A percentile compares a stretch with the other conserved stretches of the same genome.
These are phyloP conservation scores for Notoglanidium macrostoma DNA, from an alignment of 2,797 vertebrate genomes.

Conservation along the genomic window DNA sequence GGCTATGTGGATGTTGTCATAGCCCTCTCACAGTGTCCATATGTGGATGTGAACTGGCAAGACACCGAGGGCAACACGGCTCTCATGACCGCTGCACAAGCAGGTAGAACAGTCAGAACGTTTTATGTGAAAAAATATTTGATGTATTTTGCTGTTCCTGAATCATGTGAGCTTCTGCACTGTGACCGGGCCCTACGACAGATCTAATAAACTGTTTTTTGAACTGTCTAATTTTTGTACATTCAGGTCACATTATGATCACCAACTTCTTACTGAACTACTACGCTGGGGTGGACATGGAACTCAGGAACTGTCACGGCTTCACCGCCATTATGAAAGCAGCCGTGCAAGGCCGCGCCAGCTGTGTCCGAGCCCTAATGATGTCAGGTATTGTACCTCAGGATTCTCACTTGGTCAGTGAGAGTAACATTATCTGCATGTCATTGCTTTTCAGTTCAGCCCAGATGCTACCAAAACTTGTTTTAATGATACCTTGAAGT, in stretches of 20 bases:
- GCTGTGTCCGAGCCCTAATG: conserved; percentile 87
- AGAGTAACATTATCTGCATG: background rate
- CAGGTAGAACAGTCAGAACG: conserved; percentile 77
- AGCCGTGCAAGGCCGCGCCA: conserved; percentile 88
- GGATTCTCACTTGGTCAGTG: background rate
- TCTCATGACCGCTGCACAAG: conserved; percentile 92
- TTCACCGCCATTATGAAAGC: conserved; percentile 97
- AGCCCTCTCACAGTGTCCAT: conserved; percentile 88
- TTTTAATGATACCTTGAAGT: background rate
- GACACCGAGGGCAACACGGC: conserved; percentile 97
- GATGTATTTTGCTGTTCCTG: background rate
- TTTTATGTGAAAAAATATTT: background rate
- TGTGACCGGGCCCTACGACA: background rate
- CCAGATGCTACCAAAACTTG: background rate
- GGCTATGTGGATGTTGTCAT: conserved; percentile 92
- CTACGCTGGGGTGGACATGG: conserved; percentile 89
- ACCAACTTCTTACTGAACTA: conserved; percentile 91
- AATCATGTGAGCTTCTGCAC: background rate
- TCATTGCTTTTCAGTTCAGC: background rate
- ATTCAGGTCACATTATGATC: conserved; percentile 84
- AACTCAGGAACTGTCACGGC: conserved; percentile 90
- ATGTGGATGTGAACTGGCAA: conserved; percentile 95
- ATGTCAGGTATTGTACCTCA: conserved; percentile 79
- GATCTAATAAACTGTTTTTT: background rate
- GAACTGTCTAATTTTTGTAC: background rate